Base-by-base conservation (phyloP, 2,888 invertebrate species). In the Campoplex capitator region DNA sequence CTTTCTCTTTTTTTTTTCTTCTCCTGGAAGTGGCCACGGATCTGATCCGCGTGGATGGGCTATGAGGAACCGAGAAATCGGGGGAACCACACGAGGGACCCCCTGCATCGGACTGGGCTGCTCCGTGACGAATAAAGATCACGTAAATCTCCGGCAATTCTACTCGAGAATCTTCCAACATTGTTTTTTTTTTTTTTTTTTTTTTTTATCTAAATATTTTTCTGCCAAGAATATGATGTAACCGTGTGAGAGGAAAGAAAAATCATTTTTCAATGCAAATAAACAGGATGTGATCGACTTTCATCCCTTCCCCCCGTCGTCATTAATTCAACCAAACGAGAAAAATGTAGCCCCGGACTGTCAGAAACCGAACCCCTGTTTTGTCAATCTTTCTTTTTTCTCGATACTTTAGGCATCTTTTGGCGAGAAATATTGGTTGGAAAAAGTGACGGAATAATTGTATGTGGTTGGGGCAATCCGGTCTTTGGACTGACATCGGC, bases 401-500 rank as follows among this genome's bases (percentile, higher is more conserved):
- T 56, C 65, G 68, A 70, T 70, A 16, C 23, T 48, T 35, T 18
- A 23, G 38, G 35, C 28, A 82, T 82, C 23, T 77, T 71, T 84
- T 74, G 62, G 65, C 58, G 54, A 78, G 73, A 73, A 83, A 84
- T 71, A 83, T 79, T 35, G 79, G 75, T 79, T 78, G 48, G 76
- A 45, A 71, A 84, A 70, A 87, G 48, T 78, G 81, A 81, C 58
- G 38, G 68, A 80, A 81, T 85, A 73, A 83, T 70, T 58, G 56
- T 35, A 54, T 35, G 62, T 62, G 78, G 75, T 76, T 54, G 38
- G 81, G 58, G 62, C 71, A 68, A 83, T 88, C 77, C 77, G 71
- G 68, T 38, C 54, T 77, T 51, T 54, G 90, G 91, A 92, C 92
- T 92, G 93, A 92, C 93, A 92, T 92, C 93, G 93, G 93, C 89